phyloP scores from a whole-genome alignment of 1,140 invertebrate species.

The Brachionus manjavacas region DNA sequence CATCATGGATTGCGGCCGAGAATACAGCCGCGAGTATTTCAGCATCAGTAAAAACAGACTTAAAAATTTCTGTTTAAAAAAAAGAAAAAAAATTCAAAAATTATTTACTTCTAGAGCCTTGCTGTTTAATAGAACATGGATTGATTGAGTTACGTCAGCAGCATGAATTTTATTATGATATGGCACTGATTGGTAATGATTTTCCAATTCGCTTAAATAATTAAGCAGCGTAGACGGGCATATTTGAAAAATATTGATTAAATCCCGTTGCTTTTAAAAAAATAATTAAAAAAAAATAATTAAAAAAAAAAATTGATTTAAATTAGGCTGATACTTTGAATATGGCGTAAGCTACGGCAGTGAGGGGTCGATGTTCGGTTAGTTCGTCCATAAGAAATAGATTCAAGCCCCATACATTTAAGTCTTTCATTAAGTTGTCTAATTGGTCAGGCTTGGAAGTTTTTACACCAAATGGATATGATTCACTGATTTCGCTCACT shows the following conservation, averaged over 20 bases:
- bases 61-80: background rate
- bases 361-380: conserved; percentile 35
- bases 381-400: conserved; percentile 12
- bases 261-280: conserved; percentile 68
- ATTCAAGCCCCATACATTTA: conserved; percentile 23
- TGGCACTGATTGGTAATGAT: conserved; percentile 75
- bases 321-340: conserved; percentile 18
- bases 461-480: conserved; percentile 49
- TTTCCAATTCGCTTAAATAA: conserved; percentile 93
- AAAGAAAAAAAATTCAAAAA: too few relatives aligned
- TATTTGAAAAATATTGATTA: conserved; percentile 87
- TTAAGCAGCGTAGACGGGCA: conserved; percentile 76
- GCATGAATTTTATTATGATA: conserved; percentile 61
- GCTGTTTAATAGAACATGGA: conserved; percentile 67
- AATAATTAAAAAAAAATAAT: conserved; percentile 44
- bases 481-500: conserved; percentile 33
- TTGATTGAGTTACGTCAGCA: conserved; percentile 61
- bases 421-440: conserved; percentile 45
- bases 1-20: conserved; percentile 61
- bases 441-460: conserved; percentile 53
- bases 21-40: conserved; percentile 61
- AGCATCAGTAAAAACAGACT: conserved; percentile 30
- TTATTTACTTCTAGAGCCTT: conserved; percentile 75
- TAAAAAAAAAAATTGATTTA: conserved; percentile 12
- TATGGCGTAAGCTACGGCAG: background rate